Base-by-base conservation (phyloP, 2,113 vertebrate species). In the Oncorhynchus mykiss region DNA sequence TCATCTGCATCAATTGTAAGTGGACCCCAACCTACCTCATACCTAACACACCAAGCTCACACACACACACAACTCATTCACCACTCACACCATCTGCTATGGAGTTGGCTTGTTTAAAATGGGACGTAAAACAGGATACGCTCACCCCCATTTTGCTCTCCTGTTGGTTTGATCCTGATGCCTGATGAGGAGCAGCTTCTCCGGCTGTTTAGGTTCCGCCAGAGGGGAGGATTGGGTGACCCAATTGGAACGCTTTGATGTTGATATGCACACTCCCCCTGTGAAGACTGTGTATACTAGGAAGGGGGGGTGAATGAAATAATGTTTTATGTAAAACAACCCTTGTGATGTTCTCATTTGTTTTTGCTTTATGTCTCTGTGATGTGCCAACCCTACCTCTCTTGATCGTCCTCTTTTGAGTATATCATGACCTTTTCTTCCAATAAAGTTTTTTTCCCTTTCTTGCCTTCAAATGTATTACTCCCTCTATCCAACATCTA, bases 1-100 rank as follows among this genome's bases (percentile, higher is more conserved):
- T 98, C 1, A 1, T 96, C 88, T 92, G 96, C 90, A 99, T 99
- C 86, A 99, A 99, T 78, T 98, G 98, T 99, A 90, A 95, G 96
- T 92, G 4, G 13, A n/a, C 14, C 16, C 4, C 14, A 67, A 5
- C 25, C 71, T 64, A 22, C 60, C 60, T 24, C 49, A 66, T 16
- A 51, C 14, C 49, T 54, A 54, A 62, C 24, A 60, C 3, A 39
- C 54, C 51, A 67, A 39, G 66, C 71, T 65, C 48, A 66, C 54
- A 74, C 73, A 39, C 73, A 39, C 39, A 9, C 27, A 9, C 39
- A 78, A 16, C 13, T 29, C 60, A 45, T 27, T 22, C 25, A 64
- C 70, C 73, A 45, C 6, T 16, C 18, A 39, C 76, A 67, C 57
- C 6, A 54, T 78, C 78, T 83, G 71, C 49, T 16, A 73, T 80